Base-by-base conservation (phyloP, 2,113 vertebrate species). In the Mohoua ochrocephala region DNA sequence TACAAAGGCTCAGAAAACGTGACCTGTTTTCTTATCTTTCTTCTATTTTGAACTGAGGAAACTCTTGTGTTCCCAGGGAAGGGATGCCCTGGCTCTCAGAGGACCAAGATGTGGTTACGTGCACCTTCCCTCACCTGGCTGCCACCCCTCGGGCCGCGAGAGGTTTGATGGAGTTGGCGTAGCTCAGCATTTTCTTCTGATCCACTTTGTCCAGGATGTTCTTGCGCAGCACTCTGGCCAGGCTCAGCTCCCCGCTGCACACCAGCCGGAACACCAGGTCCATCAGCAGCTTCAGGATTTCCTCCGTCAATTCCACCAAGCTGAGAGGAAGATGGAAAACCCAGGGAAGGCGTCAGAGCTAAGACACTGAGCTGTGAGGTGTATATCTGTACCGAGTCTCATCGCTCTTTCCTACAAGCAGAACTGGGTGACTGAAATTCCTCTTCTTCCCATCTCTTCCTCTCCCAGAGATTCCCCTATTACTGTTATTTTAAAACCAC, bases 171-270 rank as follows among this genome's bases (percentile, higher is more conserved):
- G 98, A 99, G 96, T 99, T 99, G 95, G 98, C 98, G 23, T 98
- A 99, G 68, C 98, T 97, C 95, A 99, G 98, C 95, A 98, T 97
- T 90, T 98, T 99, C 98, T 99, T 99, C 98, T 99, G 99, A 94
- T 99, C 98, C 95, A 99, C 99, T 95, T 99, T 99, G 59, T 99
- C 99, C 50, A 99, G 98, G 96, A 99, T 99, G 93, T 99, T 99
- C 96, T 99, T 99, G 33, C 99, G 98, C 56, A 99, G 97, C 68
- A 99, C 99, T 0, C 99, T 98, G 75, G 99, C 99, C 16, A 99
- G 98, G 97, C 99, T 99, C 85, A 99, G 99, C 96, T 99, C 99
- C 27, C 99, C 99, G 0, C 96, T 99, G 98, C 99, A 99, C 74
- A 99, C 99, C 93, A 99, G 95, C 24, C 98, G 98, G 95, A 99